A percentile compares a stretch with the other conserved stretches of the same genome.
Conservation (phyloP, 2,797 vertebrate genomes). For the Cyclura pinguis region DNA sequence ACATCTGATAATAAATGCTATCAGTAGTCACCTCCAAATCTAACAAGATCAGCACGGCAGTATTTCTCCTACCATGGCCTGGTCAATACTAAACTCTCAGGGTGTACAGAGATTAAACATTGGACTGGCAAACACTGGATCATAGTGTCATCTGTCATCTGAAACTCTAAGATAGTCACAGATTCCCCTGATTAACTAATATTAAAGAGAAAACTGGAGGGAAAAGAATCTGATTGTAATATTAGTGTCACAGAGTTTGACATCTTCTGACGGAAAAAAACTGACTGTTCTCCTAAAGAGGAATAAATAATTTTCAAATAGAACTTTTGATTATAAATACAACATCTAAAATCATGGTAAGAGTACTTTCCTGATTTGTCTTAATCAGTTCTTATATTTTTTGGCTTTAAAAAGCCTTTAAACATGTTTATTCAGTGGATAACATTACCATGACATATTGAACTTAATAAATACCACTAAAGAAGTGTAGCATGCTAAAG, state of each 20-base stretch:
- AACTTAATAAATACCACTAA: not conserved
- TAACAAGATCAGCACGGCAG: not conserved
- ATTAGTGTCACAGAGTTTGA: no score
- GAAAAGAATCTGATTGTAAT: not conserved
- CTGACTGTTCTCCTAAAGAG: not conserved
- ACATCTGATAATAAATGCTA: no score
- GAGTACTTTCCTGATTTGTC: not conserved
- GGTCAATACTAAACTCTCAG: not conserved
- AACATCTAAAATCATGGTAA: not conserved
- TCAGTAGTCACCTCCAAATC: not conserved
- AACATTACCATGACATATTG: not conserved
- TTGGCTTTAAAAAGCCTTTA: not conserved
- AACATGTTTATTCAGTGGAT: not conserved
- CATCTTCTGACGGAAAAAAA: not conserved
- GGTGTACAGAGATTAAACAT: not conserved
- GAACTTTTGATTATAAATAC: not conserved
- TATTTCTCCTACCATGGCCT: not conserved
- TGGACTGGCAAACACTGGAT: no score
- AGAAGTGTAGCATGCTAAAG: not conserved
- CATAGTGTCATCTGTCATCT: not conserved
- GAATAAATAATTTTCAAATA: not conserved
- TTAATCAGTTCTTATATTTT: not conserved
- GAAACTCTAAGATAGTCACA: not conserved
- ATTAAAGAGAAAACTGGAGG: not conserved
- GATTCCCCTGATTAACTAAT: not conserved